Base-by-base conservation (phyloP, 1,140 invertebrate genomes). In the Bombus sylvicola region DNA sequence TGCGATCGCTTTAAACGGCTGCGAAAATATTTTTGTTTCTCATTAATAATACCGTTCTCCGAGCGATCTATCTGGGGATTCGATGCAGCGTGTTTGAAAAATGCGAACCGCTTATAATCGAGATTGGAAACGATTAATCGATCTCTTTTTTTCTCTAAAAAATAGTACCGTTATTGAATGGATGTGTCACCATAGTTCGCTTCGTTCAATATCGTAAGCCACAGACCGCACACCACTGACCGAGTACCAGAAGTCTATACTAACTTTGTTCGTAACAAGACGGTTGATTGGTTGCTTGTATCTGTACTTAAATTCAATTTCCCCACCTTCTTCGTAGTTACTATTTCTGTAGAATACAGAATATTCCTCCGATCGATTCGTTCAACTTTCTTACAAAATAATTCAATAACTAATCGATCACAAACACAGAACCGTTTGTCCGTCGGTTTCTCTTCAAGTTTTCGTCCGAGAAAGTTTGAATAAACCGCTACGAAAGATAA, bases 191-290 rank as follows among this genome's bases (percentile, higher is more conserved):
- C 64, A 39, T 81, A 79, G 85, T 72, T 76, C 71, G 74, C 39
- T 74, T 87, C 78, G 89, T 85, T 90, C 89, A 53, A 89, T 90
- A 90, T 83, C 82, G 81, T 57, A 62, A 79, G 53, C 85, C 89
- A 28, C 88, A 90, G 57, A 90, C 89, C 89, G 82, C 89, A 80
- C n/a, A 47, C 89, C 89, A 57, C 82, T 87, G 79, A 89, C 88
- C 88, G 85, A 89, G 81, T 66, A 72, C 81, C 53, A 41, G 25
- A 84, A 85, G 83, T 90, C 86, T 75, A 64, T 75, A 76, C 75
- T 79, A 85, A 81, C 85, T 89, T 82, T 34, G 69, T 78, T 90
- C 53, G 86, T 78, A 80, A 81, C 53, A 71, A 73, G 53, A 78
- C 72, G 28, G 62, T 39, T 78, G 89, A 90, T 90, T 87, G 88